These are phyloP conservation scores for Galerucella nymphaeae DNA, from an alignment of 2,888 invertebrate genomes.

Conservation along the genomic window DNA sequence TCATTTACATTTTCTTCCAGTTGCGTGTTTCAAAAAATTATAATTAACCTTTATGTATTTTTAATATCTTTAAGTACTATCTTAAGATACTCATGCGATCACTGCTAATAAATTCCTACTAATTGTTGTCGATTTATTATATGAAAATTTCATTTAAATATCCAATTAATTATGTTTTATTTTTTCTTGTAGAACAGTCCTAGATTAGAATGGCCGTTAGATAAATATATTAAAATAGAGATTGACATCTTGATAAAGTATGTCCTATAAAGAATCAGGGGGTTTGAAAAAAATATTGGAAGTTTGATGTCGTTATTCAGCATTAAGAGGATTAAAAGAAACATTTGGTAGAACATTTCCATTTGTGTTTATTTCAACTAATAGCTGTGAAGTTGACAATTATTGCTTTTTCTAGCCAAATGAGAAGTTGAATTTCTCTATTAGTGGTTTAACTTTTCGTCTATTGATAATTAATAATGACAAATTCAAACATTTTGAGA, in stretches of 20 bases:
- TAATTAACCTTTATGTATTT: neutral
- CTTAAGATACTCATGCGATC: constrained; percentile 2
- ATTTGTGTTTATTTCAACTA: neutral
- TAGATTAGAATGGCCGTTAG: constrained; percentile 1
- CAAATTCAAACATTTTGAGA: no score
- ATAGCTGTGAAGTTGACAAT: no score
- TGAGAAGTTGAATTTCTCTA: no score
- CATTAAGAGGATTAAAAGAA: neutral
- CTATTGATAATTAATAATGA: no score
- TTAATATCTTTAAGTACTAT: constrained; percentile 3
- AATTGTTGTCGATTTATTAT: constrained; percentile 6
- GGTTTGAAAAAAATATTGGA: neutral
- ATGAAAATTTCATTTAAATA: neutral
- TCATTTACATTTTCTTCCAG: neutral
- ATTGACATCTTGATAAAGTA: constrained; percentile 4
- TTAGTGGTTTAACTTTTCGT: no score
- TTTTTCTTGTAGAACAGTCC: neutral
- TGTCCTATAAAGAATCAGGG: neutral
- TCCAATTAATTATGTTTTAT: neutral
- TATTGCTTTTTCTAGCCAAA: no score
- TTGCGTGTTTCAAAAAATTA: constrained; percentile 6
- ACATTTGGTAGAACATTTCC: neutral
- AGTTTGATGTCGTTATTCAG: neutral
- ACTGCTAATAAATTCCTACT: neutral
- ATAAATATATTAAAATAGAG: constrained; percentile 4